These are phyloP conservation scores for Hydractinia symbiolongicarpus DNA, from an alignment of 30 jellyfish, hydroid and myxozoan genomes.

Conservation along the genomic window DNA sequence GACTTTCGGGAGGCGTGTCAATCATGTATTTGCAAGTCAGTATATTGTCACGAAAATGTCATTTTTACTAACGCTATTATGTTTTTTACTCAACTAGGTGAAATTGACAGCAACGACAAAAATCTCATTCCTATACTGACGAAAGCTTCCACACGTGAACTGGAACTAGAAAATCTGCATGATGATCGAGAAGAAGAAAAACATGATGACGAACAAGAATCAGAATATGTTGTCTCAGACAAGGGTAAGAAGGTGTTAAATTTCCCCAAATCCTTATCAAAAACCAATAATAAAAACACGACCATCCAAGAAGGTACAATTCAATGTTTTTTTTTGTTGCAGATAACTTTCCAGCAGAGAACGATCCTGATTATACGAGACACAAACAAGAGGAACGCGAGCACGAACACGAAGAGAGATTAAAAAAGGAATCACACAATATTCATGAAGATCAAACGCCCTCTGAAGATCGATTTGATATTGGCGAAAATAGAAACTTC, in stretches of 20 bases:
- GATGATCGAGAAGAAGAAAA: conserved; percentile 7
- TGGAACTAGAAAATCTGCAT: not conserved
- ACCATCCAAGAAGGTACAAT: no score
- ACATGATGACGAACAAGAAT: not conserved
- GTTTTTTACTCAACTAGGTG: conserved; percentile 7
- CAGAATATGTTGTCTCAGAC: conserved; percentile 2
- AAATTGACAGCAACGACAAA: conserved; percentile 31
- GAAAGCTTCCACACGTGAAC: conserved; percentile 8
- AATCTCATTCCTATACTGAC: conserved; percentile 21
- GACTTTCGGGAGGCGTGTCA: no score
- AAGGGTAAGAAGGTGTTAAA: not conserved
- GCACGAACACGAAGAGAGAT: not conserved
- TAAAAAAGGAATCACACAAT: not conserved
- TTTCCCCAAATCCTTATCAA: no score
- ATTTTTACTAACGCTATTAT: no score
- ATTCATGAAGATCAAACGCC: not conserved
- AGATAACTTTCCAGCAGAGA: conserved; percentile 12
- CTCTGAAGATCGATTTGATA: not conserved
- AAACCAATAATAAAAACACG: no score
- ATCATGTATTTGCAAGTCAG: no score
- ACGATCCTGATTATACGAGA: conserved; percentile 2
- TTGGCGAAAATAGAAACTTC: not conserved
- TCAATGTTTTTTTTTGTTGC: not conserved
- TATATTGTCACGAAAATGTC: no score
- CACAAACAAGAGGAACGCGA: not conserved